These are phyloP conservation scores for Prinia subflava DNA, from an alignment of 2,113 vertebrate species.

Conservation along the genomic window DNA sequence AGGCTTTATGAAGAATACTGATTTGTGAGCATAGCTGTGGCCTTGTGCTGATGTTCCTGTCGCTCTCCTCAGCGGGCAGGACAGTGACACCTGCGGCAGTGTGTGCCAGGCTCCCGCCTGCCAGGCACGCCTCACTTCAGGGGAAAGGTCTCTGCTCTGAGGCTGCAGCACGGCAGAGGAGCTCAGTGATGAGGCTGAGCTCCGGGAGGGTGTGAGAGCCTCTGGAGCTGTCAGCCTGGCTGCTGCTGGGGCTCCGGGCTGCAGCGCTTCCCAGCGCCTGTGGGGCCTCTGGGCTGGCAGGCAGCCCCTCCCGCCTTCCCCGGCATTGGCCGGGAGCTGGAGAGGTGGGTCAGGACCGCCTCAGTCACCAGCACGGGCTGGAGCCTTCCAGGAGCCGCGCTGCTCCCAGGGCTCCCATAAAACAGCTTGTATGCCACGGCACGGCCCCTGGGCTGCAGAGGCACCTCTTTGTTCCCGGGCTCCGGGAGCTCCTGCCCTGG, in stretches of 20 bases:
- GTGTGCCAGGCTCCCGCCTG: neutral
- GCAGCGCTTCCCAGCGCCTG: neutral
- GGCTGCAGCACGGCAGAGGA: neutral
- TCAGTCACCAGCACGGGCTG: neutral
- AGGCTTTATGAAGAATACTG: neutral
- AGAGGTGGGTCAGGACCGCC: neutral
- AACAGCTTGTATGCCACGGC: neutral
- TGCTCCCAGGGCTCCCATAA: neutral
- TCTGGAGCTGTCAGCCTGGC: neutral
- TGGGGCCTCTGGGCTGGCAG: neutral
- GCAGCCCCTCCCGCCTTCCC: neutral
- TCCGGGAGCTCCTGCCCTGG: neutral
- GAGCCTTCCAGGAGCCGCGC: neutral
- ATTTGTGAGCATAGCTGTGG: accelerated
- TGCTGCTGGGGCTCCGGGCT: neutral
- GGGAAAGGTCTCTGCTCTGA: neutral
- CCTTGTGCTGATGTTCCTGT: neutral
- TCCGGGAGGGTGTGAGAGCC: neutral
- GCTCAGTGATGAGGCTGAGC: neutral
- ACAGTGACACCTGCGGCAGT: neutral
- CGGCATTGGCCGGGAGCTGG: neutral
- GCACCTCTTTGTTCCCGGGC: neutral
- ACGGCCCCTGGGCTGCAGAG: neutral
- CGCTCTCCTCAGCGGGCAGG: neutral
- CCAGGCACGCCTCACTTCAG: neutral